phyloP scores from a whole-genome alignment of 2,888 invertebrate species.

The Aphrophora alni region DNA sequence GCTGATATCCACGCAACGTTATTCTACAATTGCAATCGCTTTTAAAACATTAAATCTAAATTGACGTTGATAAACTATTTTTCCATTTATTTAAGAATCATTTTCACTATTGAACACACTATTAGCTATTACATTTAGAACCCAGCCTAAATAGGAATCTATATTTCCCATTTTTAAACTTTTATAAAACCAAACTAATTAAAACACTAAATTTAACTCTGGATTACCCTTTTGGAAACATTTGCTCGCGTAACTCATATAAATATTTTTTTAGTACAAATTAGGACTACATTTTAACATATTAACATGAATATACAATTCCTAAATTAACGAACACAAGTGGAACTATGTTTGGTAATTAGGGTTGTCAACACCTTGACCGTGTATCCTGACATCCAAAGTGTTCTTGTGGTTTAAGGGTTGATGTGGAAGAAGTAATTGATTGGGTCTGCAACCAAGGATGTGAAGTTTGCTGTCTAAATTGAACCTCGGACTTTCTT shows the following conservation, averaged over 20 bases:
- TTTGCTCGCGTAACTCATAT: too few relatives aligned
- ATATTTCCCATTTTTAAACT: background rate
- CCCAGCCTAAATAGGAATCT: background rate
- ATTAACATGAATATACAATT: background rate
- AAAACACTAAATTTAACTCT: background rate
- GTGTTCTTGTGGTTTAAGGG: constrained; percentile 41
- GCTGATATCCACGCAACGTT: too few relatives aligned
- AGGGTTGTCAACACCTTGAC: constrained; percentile 50
- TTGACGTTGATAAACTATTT: too few relatives aligned
- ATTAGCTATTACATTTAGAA: background rate
- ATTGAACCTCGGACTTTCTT: constrained; percentile 49
- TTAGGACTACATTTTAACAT: background rate
- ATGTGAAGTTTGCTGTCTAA: constrained; percentile 52
- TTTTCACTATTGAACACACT: background rate
- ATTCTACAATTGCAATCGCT: too few relatives aligned
- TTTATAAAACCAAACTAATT: background rate
- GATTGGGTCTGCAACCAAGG: constrained; percentile 52
- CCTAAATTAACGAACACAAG: background rate
- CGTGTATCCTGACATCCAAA: constrained; percentile 47
- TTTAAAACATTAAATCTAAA: too few relatives aligned
- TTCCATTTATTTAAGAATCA: too few relatives aligned
- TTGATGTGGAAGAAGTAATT: constrained; percentile 51
- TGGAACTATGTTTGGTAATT: constrained; percentile 49
- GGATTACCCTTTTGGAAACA: too few relatives aligned
- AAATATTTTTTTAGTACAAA: too few relatives aligned